Conservation (phyloP, 1,140 invertebrate species). For the Aphidius ervi region DNA sequence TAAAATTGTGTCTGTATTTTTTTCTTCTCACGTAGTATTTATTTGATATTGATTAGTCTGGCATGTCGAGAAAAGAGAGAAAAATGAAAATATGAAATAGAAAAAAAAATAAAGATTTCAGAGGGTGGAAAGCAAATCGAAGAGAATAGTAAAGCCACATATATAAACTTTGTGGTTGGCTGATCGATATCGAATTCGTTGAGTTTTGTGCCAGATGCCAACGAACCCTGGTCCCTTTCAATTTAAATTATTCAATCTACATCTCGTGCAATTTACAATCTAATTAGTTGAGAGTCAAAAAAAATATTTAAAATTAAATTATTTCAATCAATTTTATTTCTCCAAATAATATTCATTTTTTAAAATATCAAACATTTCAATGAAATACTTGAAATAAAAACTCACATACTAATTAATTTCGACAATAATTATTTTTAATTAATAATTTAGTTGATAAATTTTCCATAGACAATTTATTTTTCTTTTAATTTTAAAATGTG, state of each 20-base stretch:
- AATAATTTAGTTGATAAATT: no score
- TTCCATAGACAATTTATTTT: no score
- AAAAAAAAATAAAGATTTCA: conserved; percentile 3
- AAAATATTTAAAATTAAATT: no score
- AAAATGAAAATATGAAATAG: background rate
- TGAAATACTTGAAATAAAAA: no score
- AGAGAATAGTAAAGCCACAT: conserved; percentile 1
- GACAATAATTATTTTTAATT: no score
- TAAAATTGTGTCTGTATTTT: background rate
- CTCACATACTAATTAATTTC: no score
- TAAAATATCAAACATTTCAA: no score
- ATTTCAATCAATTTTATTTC: no score
- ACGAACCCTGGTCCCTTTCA: conserved; percentile 14
- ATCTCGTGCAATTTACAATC: no score
- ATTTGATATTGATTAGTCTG: background rate
- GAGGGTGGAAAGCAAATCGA: background rate
- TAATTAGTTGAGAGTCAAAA: no score
- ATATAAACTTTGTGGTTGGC: background rate
- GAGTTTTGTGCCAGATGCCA: conserved; percentile 11
- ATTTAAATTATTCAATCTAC: background rate
- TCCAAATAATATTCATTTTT: no score
- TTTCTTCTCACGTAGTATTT: background rate
- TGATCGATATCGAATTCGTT: conserved; percentile 21
- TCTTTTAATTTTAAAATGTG: no score
- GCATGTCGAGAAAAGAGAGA: conserved; percentile 2